Conservation (phyloP, 2,113 vertebrate species). For the Daubentonia madagascariensis region DNA sequence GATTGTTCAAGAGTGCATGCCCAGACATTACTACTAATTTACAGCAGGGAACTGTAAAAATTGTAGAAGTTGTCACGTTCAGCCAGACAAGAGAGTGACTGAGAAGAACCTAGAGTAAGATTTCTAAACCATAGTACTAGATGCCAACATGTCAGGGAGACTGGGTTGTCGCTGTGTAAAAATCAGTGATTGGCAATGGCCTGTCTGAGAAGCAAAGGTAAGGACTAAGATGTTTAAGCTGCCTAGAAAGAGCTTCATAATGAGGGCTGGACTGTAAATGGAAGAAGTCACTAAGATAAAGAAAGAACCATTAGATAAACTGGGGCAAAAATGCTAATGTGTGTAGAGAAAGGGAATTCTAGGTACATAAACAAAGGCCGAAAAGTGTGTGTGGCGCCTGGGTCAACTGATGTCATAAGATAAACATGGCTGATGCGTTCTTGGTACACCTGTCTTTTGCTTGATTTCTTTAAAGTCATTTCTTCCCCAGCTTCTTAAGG, state of each 20-base stretch:
- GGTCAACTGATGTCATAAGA: background rate
- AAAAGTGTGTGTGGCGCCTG: background rate
- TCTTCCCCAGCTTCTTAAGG: background rate
- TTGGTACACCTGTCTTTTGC: background rate
- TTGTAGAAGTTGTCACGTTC: background rate
- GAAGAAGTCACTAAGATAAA: background rate
- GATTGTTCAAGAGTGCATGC: background rate
- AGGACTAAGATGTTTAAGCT: background rate
- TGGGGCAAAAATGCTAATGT: background rate
- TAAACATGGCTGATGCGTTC: background rate
- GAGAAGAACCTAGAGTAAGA: background rate
- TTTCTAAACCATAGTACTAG: background rate
- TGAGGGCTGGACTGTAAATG: background rate
- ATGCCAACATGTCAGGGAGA: background rate
- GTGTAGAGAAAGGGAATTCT: background rate
- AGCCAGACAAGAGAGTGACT: background rate
- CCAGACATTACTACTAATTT: background rate
- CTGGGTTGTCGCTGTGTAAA: background rate
- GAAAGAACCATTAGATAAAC: background rate
- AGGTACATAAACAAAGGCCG: background rate
- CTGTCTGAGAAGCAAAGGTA: background rate
- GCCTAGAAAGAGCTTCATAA: background rate
- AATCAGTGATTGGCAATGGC: background rate
- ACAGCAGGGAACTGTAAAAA: background rate
- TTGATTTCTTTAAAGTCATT: background rate